These are phyloP conservation scores for Sinodicranocentrus sp. DNA, from an alignment of 2,888 invertebrate species.

Conservation along the genomic window DNA sequence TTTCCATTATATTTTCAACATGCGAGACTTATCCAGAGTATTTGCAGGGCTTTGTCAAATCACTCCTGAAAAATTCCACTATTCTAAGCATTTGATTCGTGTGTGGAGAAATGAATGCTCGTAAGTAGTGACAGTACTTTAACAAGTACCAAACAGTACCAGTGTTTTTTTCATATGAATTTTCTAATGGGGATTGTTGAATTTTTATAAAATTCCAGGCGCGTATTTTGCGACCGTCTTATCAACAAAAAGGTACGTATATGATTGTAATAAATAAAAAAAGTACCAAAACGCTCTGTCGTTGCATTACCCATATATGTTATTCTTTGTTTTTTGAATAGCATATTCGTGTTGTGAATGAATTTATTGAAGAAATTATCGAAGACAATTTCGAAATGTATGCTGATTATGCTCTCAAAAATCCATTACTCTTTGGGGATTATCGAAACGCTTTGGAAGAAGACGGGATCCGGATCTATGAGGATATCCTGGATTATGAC, in stretches of 20 bases:
- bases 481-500: slow-evolving; percentile 93
- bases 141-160: not conserved
- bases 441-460: slow-evolving; percentile 91
- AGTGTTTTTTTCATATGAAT: too few species aligned
- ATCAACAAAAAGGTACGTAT: slow-evolving; percentile 83
- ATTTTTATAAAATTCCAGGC: too few species aligned
- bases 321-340: too few species aligned
- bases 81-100: slow-evolving; percentile 85
- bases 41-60: slow-evolving; percentile 90
- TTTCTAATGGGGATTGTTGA: too few species aligned
- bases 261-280: not conserved
- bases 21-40: slow-evolving; percentile 92
- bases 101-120: slow-evolving; percentile 95
- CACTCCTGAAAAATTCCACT: slow-evolving; percentile 85
- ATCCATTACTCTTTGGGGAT: slow-evolving; percentile 93
- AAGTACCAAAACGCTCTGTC: not conserved
- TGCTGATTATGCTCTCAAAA: slow-evolving; percentile 85
- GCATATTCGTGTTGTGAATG: slow-evolving; percentile 84
- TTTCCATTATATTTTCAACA: slow-evolving; percentile 96
- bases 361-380: slow-evolving; percentile 83
- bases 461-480: slow-evolving; percentile 88
- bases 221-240: slow-evolving; percentile 92
- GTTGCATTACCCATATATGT: too few species aligned
- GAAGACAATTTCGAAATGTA: slow-evolving; percentile 79
- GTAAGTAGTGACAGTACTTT: slow-evolving; percentile 29